These are phyloP conservation scores for Drosophila seguyi DNA, from an alignment of 1,140 invertebrate species.

Conservation along the genomic window DNA sequence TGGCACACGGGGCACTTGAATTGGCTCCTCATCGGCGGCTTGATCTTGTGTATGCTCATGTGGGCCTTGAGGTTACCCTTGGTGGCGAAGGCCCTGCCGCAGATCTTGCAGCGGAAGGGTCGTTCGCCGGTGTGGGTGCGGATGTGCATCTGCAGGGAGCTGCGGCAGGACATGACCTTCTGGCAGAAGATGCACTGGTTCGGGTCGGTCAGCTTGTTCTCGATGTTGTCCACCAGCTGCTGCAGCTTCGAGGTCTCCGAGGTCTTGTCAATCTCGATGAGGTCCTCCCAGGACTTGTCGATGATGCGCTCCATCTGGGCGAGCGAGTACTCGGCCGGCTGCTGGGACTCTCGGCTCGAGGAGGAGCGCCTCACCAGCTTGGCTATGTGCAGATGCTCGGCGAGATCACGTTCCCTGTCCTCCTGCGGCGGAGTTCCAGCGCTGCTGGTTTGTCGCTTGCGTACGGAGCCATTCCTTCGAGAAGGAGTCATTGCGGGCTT, in stretches of 20 bases:
- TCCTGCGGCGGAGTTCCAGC: constrained; percentile 47
- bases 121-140: constrained; percentile 94
- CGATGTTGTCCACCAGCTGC: constrained; percentile 97
- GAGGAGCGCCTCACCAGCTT: constrained; percentile 73
- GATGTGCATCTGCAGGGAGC: constrained; percentile 99
- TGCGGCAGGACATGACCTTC: constrained; percentile 98
- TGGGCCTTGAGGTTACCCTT: constrained; percentile 99
- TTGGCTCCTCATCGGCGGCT: constrained; percentile 95
- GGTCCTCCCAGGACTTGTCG: constrained; percentile 97
- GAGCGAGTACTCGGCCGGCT: constrained; percentile 63
- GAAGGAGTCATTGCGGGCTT: constrained; percentile 24
- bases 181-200: constrained; percentile 99
- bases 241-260: constrained; percentile 97
- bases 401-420: constrained; percentile 47
- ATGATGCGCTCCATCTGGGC: constrained; percentile 82
- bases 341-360: constrained; percentile 56
- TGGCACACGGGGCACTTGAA: constrained; percentile 99
- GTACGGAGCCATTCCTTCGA: constrained; percentile 60
- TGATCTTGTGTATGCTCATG: constrained; percentile 98
- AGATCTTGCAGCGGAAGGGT: constrained; percentile 98
- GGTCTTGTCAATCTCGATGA: constrained; percentile 95
- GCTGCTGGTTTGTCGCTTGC: constrained; percentile 65
- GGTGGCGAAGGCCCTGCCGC: constrained; percentile 97
- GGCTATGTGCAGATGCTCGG: constrained; percentile 56
- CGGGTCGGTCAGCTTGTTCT: constrained; percentile 97